Evolutionary conservation across 2,113 vertebrate species (phyloP).

Genomic region (Leiothrix lutea): DNA sequence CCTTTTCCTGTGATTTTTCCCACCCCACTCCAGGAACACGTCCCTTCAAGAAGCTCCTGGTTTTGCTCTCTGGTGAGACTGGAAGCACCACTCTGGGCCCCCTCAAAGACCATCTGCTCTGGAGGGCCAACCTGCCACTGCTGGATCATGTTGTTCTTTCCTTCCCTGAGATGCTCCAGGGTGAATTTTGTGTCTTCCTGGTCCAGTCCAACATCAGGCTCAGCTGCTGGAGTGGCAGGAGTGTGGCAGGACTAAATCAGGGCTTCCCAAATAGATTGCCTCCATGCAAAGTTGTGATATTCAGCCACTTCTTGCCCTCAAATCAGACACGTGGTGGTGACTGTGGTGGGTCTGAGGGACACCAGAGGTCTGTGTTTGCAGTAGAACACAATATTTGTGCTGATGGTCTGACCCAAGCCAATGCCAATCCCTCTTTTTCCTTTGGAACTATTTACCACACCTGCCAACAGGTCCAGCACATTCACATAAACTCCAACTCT

Average conservation of each 20-base stretch:
- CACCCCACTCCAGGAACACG: background rate
- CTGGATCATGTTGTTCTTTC: background rate
- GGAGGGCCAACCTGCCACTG: background rate
- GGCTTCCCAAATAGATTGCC: background rate
- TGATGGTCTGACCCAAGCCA: background rate
- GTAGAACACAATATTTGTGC: background rate
- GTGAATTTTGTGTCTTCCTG: background rate
- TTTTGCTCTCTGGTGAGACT: background rate
- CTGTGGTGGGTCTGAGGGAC: background rate
- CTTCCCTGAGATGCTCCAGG: background rate
- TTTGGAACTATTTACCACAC: background rate
- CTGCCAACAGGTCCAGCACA: background rate
- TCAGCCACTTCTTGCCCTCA: background rate
- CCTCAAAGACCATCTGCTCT: background rate
- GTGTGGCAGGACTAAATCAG: background rate
- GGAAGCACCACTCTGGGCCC: background rate
- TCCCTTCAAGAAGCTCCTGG: background rate
- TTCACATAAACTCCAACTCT: fast-evolving
- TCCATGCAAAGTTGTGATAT: background rate
- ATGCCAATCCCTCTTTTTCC: background rate
- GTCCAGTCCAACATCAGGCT: background rate
- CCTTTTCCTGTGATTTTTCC: background rate
- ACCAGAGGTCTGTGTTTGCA: background rate
- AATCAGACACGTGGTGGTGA: fast-evolving
- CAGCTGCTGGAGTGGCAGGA: background rate